These are phyloP conservation scores for Drosophila nikananu DNA, from an alignment of 1,140 invertebrate species.

Conservation along the genomic window DNA sequence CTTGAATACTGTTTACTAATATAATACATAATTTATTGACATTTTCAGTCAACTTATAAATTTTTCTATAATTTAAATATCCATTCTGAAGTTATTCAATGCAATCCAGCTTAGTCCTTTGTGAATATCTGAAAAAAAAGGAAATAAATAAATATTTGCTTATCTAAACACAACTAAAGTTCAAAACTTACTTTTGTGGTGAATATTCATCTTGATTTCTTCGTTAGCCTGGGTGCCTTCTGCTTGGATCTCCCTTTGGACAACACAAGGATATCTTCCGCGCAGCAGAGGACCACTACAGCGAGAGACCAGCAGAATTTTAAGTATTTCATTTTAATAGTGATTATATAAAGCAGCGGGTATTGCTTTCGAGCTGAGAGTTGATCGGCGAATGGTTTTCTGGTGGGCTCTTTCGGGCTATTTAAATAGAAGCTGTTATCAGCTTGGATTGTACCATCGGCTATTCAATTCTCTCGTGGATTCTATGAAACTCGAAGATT, in stretches of 20 bases:
- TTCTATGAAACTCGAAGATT: background rate
- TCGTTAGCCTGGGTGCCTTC: conserved; percentile 30
- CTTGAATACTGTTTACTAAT: background rate
- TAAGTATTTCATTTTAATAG: conserved; percentile 58
- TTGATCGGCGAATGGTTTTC: conserved; percentile 8
- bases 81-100: background rate
- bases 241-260: conserved; percentile 34
- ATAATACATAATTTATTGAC: background rate
- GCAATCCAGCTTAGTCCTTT: conserved; percentile 19
- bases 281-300: conserved; percentile 21
- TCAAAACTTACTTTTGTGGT: conserved; percentile 62
- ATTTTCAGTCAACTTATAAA: background rate
- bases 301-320: conserved; percentile 45
- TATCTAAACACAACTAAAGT: background rate
- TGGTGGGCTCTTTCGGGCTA: too few relatives aligned
- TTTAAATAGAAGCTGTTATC: conserved; percentile 22
- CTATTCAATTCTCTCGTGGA: background rate
- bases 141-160: background rate
- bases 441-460: background rate
- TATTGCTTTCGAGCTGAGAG: conserved; percentile 4
- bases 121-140: conserved; percentile 53
- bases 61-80: background rate
- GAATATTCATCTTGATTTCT: conserved; percentile 57
- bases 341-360: too few relatives aligned
- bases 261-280: conserved; percentile 29